Evolutionary conservation across 2,888 invertebrate genomes (phyloP).

Genomic region (Philaethria dido): DNA sequence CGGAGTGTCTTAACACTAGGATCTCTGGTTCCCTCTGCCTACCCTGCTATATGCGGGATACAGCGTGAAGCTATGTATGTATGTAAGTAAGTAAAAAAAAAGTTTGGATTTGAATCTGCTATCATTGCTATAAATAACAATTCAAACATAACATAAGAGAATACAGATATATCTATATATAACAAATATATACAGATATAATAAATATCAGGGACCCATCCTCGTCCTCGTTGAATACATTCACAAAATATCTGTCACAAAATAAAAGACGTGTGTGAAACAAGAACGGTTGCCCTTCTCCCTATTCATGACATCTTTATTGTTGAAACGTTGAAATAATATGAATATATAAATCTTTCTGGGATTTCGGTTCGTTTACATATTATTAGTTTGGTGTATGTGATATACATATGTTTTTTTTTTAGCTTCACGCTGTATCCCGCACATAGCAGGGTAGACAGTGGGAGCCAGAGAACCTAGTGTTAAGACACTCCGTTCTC

Average conservation of each 20-base stretch:
- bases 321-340: conserved; percentile 21
- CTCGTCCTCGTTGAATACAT: neutral
- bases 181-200: neutral
- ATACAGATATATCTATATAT: neutral
- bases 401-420: neutral
- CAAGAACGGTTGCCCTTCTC: conserved; percentile 20
- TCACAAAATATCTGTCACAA: conserved; percentile 25
- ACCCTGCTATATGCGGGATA: too few relatives aligned
- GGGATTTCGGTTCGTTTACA: neutral
- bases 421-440: too few relatives aligned
- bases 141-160: too few relatives aligned
- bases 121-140: too few relatives aligned
- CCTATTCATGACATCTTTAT: conserved; percentile 27
- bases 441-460: too few relatives aligned
- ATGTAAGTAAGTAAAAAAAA: too few relatives aligned
- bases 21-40: too few relatives aligned
- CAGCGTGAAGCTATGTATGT: too few relatives aligned
- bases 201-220: conserved; percentile 5
- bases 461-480: too few relatives aligned
- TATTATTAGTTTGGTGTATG: neutral
- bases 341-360: conserved; percentile 20
- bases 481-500: too few relatives aligned
- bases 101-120: too few relatives aligned
- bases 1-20: too few relatives aligned
- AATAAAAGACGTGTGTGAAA: conserved; percentile 22